Conservation (phyloP, 2,113 vertebrate genomes). For the Muntiacus muntjak region DNA sequence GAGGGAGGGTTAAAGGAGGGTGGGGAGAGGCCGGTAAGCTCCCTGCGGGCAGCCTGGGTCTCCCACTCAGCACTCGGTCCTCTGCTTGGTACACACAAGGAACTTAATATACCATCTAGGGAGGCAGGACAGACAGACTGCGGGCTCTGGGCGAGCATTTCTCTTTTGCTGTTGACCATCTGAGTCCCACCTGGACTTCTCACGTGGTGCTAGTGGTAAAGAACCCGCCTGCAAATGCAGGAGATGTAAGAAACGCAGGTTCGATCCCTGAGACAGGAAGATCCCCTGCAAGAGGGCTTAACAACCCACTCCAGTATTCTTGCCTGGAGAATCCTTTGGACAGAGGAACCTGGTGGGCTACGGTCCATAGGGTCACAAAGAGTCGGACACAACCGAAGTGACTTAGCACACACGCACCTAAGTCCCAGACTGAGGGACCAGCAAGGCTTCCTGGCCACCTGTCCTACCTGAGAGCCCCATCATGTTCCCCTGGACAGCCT, state of each 20-base stretch:
- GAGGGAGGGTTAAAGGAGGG: background rate
- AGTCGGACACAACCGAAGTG: background rate
- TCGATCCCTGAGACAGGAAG: background rate
- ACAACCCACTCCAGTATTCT: background rate
- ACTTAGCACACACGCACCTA: background rate
- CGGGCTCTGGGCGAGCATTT: background rate
- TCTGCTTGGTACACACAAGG: background rate
- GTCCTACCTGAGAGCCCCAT: accelerated
- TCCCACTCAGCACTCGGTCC: background rate
- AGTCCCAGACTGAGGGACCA: background rate
- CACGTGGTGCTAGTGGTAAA: background rate
- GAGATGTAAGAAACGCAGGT: background rate
- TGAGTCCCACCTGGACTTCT: background rate
- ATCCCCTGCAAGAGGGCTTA: background rate
- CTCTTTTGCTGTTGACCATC: background rate
- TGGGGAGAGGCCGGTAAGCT: accelerated
- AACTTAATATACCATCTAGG: accelerated
- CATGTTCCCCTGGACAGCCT: background rate
- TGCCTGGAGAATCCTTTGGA: background rate
- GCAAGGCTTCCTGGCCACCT: background rate
- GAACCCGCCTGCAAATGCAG: background rate
- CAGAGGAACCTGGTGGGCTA: background rate
- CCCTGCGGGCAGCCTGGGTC: accelerated
- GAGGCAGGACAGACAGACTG: too few species aligned
- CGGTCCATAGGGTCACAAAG: background rate